Evolutionary conservation across 2,888 invertebrate genomes (phyloP).

Genomic region (Dryobotodes eremita): DNA sequence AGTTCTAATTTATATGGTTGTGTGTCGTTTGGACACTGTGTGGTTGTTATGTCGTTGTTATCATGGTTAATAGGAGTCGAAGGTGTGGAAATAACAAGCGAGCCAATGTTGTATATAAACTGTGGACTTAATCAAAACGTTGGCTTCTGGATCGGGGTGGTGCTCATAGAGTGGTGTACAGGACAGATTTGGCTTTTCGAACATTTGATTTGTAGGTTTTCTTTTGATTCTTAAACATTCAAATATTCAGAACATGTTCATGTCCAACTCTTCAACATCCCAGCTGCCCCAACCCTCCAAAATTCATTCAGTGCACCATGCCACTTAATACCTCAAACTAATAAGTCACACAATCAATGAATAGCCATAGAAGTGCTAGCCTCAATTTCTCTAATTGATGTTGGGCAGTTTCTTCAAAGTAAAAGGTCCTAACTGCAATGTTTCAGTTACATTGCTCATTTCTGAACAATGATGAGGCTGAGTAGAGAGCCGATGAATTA

Average conservation of each 20-base stretch:
- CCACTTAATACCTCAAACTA: no score
- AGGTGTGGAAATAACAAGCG: slow-evolving; percentile 74
- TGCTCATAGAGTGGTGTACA: slow-evolving; percentile 32
- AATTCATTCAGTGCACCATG: no score
- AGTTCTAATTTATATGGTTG: neutral
- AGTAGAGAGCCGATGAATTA: neutral
- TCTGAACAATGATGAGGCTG: neutral
- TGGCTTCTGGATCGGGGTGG: slow-evolving; percentile 67
- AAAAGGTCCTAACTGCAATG: no score
- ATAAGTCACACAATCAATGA: no score
- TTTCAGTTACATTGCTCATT: no score
- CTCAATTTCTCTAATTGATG: neutral
- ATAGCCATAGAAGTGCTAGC: neutral
- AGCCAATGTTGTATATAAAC: slow-evolving; percentile 71
- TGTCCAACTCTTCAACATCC: no score
- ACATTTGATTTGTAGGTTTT: no score
- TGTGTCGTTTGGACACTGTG: slow-evolving; percentile 1
- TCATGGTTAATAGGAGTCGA: slow-evolving; percentile 52
- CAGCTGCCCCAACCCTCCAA: no score
- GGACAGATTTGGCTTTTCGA: slow-evolving; percentile 16
- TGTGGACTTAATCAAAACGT: slow-evolving; percentile 71
- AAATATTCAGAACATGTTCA: no score
- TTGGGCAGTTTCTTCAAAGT: no score
- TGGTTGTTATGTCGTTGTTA: slow-evolving; percentile 46
- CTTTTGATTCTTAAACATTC: no score